phyloP scores from a whole-genome alignment of 2,113 vertebrate genomes.

The Mesoclemmys tuberculata region DNA sequence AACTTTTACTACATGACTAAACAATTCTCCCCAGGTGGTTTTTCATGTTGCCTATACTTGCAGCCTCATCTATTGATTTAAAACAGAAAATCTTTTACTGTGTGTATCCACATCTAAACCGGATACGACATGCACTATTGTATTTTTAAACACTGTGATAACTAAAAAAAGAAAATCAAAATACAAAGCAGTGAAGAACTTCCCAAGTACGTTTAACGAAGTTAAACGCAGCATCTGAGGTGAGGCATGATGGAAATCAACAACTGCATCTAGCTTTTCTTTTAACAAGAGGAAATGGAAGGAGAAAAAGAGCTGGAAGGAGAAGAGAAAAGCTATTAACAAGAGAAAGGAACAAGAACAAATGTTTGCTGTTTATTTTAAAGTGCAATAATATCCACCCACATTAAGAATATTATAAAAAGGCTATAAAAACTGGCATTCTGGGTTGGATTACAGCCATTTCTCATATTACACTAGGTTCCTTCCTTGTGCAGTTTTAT shows the following conservation, averaged over 20 bases:
- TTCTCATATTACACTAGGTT: accelerated
- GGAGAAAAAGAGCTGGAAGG: not conserved
- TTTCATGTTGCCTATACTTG: not conserved
- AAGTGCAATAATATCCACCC: accelerated
- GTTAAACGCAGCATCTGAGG: too few species aligned
- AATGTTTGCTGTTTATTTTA: not conserved
- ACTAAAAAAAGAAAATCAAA: not conserved
- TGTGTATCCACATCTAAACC: not conserved
- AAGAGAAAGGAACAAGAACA: not conserved
- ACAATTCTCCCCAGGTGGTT: accelerated
- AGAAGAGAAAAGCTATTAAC: not conserved
- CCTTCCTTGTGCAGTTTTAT: accelerated
- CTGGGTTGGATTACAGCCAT: accelerated
- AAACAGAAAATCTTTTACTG: accelerated
- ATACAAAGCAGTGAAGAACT: not conserved
- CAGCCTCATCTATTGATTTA: not conserved
- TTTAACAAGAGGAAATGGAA: accelerated
- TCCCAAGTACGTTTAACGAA: not conserved
- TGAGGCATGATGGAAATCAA: accelerated
- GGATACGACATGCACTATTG: not conserved
- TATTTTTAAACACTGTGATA: accelerated
- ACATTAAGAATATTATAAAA: accelerated
- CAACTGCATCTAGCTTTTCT: not conserved
- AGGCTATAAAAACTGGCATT: accelerated
- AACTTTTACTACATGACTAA: accelerated